Evolutionary conservation across 2,888 invertebrate species (phyloP), one percentile per base, ranked within the genome.

Genomic region (Melipona beecheii): DNA sequence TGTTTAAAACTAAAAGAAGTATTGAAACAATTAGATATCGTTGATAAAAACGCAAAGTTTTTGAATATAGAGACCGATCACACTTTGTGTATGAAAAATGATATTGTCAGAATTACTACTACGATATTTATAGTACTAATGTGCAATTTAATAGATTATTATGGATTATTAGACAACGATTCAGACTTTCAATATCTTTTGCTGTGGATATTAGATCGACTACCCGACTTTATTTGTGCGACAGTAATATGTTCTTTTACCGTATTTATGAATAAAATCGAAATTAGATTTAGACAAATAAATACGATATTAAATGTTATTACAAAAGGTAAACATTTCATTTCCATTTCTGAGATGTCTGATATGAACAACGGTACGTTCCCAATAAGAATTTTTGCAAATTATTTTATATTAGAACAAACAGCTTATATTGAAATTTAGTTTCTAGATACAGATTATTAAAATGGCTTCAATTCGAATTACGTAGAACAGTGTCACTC

Each of bases 131-230:
- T 72, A n/a, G 17, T 50, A 13, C 24, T 85, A 31, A n/a, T 72
- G 0, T 50, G 71, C 15, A 82, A 86, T 60, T 52, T 86, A 24
- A 52, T 75, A 60, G 85, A 86, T 52, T 86, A 86, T 27, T 85
- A 85, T 49, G 78, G 74, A 31, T 56, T 74, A 49, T 24, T 66
- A 27, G 71, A 82, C 15, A 58, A 74, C 15, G 21, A 72, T 15
- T 68, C 49, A 13, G 27, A 31, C 24, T 66, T 71, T 31, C 64
- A 68, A 66, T 82, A 85, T 31, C 43, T 74, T 58, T 15, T 86
- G 6, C 66, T 64, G 76, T 86, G 86, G 86, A 82, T 79, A 21
- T 15, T 54, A 2, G 82, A 85, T 49, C 62, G 77, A 31, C n/a
- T 49, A 24, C 85, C 86, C 1, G 85, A 86, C 56, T 86, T 86